Evolutionary conservation across 2,888 invertebrate genomes (phyloP).

Genomic region (Papilio gigon): DNA sequence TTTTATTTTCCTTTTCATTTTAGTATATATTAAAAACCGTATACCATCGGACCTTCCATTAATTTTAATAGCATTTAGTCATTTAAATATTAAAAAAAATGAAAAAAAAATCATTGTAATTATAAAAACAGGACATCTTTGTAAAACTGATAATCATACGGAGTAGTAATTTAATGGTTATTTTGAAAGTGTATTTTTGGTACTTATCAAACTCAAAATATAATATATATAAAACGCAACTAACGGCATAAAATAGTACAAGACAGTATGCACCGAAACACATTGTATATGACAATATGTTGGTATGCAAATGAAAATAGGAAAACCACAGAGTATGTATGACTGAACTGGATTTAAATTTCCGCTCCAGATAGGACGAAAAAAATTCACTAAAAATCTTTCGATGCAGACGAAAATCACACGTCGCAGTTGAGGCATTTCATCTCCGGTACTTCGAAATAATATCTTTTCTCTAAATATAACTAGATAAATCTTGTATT

Average conservation of each 20-base stretch:
- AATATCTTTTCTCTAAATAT: no score
- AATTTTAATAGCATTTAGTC: neutral
- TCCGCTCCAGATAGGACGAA: constrained; percentile 7
- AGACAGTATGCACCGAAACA: neutral
- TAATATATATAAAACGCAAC: no score
- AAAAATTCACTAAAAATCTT: neutral
- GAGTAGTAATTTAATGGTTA: no score
- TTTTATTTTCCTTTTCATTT: neutral
- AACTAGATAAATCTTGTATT: no score
- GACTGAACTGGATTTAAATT: constrained; percentile 20
- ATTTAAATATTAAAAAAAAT: neutral
- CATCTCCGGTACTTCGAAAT: neutral
- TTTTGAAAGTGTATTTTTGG: no score
- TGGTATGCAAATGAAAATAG: constrained; percentile 18
- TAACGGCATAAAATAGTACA: neutral
- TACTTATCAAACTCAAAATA: no score
- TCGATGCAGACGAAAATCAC: constrained; percentile 8
- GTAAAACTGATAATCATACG: no score
- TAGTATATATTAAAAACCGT: neutral
- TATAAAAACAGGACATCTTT: no score
- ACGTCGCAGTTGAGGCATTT: neutral
- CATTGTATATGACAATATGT: constrained; percentile 11
- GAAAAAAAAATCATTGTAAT: neutral
- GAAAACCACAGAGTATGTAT: constrained; percentile 22
- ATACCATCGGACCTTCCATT: neutral